Base-by-base conservation (phyloP, 2,797 vertebrate species). In the Hippocampus kuda region DNA sequence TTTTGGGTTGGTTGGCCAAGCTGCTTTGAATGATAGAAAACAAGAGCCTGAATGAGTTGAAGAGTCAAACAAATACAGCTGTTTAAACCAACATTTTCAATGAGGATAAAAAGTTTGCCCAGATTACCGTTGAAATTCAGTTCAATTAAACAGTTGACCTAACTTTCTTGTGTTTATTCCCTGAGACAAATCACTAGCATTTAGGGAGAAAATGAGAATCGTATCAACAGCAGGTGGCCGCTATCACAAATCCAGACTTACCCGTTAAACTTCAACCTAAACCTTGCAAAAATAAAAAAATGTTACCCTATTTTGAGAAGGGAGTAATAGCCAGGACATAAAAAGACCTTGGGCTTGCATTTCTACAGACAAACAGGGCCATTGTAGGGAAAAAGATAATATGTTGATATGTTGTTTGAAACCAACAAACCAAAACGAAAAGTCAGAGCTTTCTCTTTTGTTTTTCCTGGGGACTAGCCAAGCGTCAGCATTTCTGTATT, bases 401-500 rank as follows among this genome's bases (percentile, higher is more conserved):
- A 71, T 34, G 30, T 62, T 73, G 26, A 68, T 70, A 70, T 80
- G 66, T 70, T 75, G 68, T 61, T 75, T 27, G 42, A 68, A 77
- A 80, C 66, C 6, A 54, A 68, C n/a, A 69, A 72, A 81, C 76
- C 51, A 68, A 70, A 30, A 66, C 42, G 48, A 65, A 63, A 78
- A 65, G 68, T 70, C 63, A 70, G 70, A 60, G 65, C 75, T 80
- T 73, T 65, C 34, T 68, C 56, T 54, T 27, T 44, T 68, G 67
- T 77, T 24, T 69, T 64, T 9, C 66, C 79, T 78, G 69, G 73
- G 64, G 54, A 62, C 66, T 22, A 74, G 70, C 71, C 65, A 66
- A 44, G n/a, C 79, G 76, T 86, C 83, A 86, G 81, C 81, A 73
- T 75, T 80, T 84, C 24, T 70, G 68, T 71, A 74, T 79, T 79